A percentile compares a stretch with the other conserved stretches of the same genome.
These are phyloP conservation scores for Spheniscus mendiculus DNA, from an alignment of 2,113 vertebrate species.

Conservation along the genomic window DNA sequence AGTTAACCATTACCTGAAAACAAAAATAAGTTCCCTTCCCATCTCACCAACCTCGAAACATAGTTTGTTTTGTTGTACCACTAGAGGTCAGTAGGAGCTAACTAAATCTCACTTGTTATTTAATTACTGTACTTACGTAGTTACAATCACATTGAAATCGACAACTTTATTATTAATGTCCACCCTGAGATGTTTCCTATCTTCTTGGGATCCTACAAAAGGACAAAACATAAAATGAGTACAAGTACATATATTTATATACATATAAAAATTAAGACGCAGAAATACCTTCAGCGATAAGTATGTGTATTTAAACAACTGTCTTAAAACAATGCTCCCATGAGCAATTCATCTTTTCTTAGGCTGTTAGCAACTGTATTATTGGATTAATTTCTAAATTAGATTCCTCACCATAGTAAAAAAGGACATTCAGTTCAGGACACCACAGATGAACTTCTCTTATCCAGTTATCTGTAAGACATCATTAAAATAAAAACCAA, in stretches of 20 bases:
- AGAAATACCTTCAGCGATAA: not conserved
- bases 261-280: not conserved
- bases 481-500: not conserved
- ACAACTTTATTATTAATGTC: conserved; percentile 83
- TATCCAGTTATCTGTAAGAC: conserved; percentile 92
- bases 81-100: conserved; percentile 34
- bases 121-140: conserved; percentile 86
- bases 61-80: not conserved
- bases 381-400: not conserved
- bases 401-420: conserved; percentile 88
- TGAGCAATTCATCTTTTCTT: not conserved
- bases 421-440: conserved; percentile 86
- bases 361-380: not conserved
- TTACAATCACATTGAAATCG: conserved; percentile 91
- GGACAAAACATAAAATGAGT: not conserved
- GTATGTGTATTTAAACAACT: not conserved
- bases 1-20: not conserved
- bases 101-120: not conserved
- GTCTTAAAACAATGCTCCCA: not conserved
- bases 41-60: not conserved
- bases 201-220: conserved; percentile 86
- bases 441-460: conserved; percentile 93
- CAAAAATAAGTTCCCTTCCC: not conserved
- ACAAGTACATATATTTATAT: not conserved
- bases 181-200: conserved; percentile 86